These are phyloP conservation scores for Pitta sordida DNA, from an alignment of 2,113 vertebrate genomes.

Conservation along the genomic window DNA sequence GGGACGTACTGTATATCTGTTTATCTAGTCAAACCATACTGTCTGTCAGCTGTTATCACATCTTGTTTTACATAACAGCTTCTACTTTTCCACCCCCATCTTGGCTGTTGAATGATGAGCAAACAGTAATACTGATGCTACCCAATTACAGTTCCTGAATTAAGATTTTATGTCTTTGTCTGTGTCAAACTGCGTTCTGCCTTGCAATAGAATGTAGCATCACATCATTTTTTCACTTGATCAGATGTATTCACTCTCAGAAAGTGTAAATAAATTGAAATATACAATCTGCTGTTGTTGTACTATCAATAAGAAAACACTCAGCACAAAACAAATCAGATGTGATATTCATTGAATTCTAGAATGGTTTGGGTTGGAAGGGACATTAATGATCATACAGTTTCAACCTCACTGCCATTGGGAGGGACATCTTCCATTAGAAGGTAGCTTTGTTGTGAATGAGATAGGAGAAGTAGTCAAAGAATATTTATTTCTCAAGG, in stretches of 20 bases:
- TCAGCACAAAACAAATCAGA: not conserved
- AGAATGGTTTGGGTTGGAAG: not conserved
- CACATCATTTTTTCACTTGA: not conserved
- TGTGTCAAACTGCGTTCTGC: not conserved
- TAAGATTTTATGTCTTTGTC: not conserved
- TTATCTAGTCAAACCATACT: not conserved
- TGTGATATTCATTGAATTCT: not conserved
- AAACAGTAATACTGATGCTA: not conserved
- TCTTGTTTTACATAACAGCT: not conserved
- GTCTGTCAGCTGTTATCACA: not conserved
- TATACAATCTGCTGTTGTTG: not conserved
- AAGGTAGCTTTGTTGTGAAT: not conserved
- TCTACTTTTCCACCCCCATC: not conserved
- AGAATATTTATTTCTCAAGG: not conserved
- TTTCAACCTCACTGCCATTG: not conserved
- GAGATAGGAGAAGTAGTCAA: not conserved
- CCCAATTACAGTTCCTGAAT: not conserved
- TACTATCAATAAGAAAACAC: not conserved
- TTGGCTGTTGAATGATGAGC: not conserved
- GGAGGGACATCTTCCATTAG: not conserved
- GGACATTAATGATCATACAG: not conserved
- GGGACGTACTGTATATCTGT: too few species aligned
- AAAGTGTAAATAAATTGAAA: constrained; percentile 19
- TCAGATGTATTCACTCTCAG: not conserved
- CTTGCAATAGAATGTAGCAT: not conserved